Conservation (phyloP, 2,888 invertebrate genomes). For the Busseola fusca region DNA sequence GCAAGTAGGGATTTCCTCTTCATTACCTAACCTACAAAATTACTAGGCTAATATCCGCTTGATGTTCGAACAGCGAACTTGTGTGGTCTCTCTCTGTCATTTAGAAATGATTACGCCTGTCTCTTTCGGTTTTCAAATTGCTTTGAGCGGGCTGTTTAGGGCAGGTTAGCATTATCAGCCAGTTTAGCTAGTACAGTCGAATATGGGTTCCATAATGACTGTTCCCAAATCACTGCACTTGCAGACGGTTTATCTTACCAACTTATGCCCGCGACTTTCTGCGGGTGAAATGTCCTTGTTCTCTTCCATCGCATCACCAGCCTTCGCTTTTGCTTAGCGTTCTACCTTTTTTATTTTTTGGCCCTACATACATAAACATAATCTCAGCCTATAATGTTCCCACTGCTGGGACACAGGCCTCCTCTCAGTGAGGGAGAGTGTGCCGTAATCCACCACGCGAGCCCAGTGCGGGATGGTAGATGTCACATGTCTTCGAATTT, state of each 20-base stretch:
- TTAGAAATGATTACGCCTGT: background rate
- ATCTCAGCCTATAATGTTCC: no score
- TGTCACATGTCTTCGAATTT: no score
- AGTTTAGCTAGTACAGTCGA: background rate
- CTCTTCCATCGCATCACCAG: background rate
- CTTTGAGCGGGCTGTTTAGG: background rate
- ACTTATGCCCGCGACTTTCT: background rate
- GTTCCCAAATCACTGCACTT: background rate
- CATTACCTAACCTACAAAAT: slow-evolving; percentile 50
- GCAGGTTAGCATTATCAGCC: background rate
- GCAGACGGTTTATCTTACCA: background rate
- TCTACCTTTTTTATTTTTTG: background rate
- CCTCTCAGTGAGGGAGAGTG: no score
- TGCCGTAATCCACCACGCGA: no score
- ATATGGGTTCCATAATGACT: no score
- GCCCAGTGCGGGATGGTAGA: no score
- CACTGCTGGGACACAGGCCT: no score
- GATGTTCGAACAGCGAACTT: slow-evolving; percentile 14
- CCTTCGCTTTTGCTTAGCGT: background rate
- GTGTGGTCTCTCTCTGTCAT: slow-evolving; percentile 1
- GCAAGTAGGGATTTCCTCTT: slow-evolving; percentile 32
- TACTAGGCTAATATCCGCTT: slow-evolving; percentile 40
- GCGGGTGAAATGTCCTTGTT: background rate
- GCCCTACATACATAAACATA: no score
- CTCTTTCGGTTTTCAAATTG: slow-evolving; percentile 18